Percentiles rank a stretch among this genome's conserved stretches.
Conservation (phyloP, 37 sponge, comb jelly and placozoan genomes). For the Lycopodina hypogea region DNA sequence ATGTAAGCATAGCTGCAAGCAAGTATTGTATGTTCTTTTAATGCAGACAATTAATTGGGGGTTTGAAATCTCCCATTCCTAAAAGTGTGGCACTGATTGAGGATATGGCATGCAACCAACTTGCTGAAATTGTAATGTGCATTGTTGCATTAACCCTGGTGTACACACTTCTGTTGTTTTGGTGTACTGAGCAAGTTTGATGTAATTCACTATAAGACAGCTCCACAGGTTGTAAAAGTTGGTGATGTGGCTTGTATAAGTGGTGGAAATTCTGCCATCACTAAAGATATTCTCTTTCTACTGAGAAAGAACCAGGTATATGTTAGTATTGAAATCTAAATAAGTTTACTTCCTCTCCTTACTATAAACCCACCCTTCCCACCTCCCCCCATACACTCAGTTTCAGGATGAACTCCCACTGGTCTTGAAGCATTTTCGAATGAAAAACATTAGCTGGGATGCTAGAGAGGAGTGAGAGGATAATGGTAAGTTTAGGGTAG, state of each 20-base stretch:
- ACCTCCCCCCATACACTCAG: too few relatives aligned
- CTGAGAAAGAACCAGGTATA: constrained; percentile 45
- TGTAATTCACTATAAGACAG: neutral
- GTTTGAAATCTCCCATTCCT: constrained; percentile 5
- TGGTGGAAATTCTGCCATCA: constrained; percentile 1
- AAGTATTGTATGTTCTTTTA: neutral
- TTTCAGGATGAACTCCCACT: constrained; percentile 10
- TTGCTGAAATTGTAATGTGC: constrained; percentile 39
- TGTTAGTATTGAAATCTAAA: neutral
- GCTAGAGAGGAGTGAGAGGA: neutral
- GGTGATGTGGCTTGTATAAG: constrained; percentile 30
- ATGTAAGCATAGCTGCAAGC: too few relatives aligned
- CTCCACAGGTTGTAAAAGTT: constrained; percentile 11
- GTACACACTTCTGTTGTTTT: neutral
- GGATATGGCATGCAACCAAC: constrained; percentile 22
- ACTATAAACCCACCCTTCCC: neutral
- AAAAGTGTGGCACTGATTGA: constrained; percentile 45
- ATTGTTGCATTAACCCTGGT: neutral
- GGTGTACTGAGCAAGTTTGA: too few relatives aligned
- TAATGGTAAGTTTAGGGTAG: neutral
- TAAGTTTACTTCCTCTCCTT: neutral
- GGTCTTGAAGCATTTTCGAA: neutral
- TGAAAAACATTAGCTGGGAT: constrained; percentile 8
- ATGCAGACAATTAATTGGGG: constrained; percentile 59
- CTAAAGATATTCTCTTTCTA: constrained; percentile 51